phyloP scores from a whole-genome alignment of 2,113 vertebrate species.

The Campylomormyrus tamandua region DNA sequence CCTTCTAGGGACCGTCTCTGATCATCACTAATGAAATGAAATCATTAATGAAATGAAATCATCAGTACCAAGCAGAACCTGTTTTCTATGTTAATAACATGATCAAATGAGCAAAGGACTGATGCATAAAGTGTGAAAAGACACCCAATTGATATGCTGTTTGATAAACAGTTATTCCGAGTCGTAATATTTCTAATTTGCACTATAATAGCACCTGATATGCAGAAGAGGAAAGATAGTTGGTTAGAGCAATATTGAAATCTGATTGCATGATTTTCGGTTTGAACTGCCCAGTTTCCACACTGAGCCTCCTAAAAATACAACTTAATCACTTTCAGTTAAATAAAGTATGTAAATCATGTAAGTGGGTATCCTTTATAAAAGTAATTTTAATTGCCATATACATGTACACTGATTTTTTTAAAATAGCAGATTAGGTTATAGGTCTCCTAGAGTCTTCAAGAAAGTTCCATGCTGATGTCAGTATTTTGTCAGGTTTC shows the following conservation, averaged over 20 bases:
- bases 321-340: neutral
- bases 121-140: neutral
- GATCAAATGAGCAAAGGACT: neutral
- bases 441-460: neutral
- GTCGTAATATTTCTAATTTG: neutral
- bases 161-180: neutral
- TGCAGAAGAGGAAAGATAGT: neutral
- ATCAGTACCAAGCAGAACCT: neutral
- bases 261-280: neutral
- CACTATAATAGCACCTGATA: neutral
- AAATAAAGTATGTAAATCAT: neutral
- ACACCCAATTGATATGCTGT: neutral
- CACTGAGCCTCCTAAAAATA: neutral
- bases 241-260: neutral
- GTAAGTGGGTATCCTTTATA: neutral
- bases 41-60: neutral
- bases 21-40: too few relatives aligned
- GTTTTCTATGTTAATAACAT: neutral
- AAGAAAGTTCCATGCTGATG: neutral
- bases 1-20: too few relatives aligned
- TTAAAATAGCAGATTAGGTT: neutral
- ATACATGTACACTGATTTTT: neutral
- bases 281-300: neutral
- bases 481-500: conserved; percentile 67
- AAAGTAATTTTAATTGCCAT: neutral